Percentiles rank a stretch among this genome's conserved stretches.
phyloP scores from a whole-genome alignment of 37 sponge, comb jelly and placozoan genomes.

The Cliona cf. orientalis region DNA sequence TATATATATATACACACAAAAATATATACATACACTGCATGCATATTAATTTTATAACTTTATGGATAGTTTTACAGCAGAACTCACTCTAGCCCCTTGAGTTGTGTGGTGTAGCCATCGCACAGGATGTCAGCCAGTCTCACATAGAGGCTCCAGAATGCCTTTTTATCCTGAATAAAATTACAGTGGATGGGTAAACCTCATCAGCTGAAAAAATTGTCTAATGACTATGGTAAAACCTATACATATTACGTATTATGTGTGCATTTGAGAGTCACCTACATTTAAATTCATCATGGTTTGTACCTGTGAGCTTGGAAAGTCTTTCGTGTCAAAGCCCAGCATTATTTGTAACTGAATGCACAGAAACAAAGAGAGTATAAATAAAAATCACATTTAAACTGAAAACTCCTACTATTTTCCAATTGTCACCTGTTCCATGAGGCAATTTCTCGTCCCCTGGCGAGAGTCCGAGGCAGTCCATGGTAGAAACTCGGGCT shows the following conservation, averaged over 20 bases:
- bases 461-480: conserved; percentile 1
- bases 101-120: conserved; percentile 37
- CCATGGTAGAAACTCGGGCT: conserved; percentile 25
- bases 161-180: conserved; percentile 3
- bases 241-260: background rate
- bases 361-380: background rate
- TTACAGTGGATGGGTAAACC: background rate
- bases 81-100: conserved; percentile 34
- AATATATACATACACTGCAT: no score
- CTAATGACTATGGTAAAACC: background rate
- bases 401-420: background rate
- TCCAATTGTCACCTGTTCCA: conserved; percentile 16
- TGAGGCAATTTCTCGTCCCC: conserved; percentile 11
- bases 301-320: conserved; percentile 11
- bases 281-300: background rate
- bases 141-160: conserved; percentile 35
- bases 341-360: conserved; percentile 38
- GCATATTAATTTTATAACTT: no score
- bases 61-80: background rate
- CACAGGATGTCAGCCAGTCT: conserved; percentile 52
- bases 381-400: background rate
- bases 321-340: conserved; percentile 8
- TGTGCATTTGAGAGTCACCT: background rate
- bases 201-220: no score
- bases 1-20: no score